Conservation (phyloP, 2,888 invertebrate genomes). For the Nephrotoma guestfalica region DNA sequence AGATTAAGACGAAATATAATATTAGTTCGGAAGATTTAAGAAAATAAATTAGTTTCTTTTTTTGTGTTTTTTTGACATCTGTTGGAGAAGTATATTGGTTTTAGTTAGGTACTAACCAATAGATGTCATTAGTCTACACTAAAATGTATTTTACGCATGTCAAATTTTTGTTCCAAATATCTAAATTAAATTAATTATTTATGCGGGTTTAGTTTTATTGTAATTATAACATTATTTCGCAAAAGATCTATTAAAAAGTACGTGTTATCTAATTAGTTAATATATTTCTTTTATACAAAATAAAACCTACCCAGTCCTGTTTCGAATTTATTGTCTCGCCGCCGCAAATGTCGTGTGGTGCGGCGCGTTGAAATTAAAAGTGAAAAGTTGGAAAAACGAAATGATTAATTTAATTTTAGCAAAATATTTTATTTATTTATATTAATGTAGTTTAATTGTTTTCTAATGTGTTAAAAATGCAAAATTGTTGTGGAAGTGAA, state of each 20-base stretch:
- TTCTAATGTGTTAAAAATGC: background rate
- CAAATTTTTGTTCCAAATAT: background rate
- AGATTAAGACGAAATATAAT: slow-evolving; percentile 90
- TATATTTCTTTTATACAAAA: background rate
- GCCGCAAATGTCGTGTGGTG: background rate
- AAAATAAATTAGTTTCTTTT: slow-evolving; percentile 25
- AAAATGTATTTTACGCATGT: background rate
- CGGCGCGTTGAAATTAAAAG: background rate
- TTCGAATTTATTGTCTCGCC: background rate
- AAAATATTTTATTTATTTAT: background rate
- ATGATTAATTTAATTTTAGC: background rate
- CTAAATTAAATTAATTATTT: background rate
- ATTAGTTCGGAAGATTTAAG: slow-evolving; percentile 43
- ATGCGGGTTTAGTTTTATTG: background rate
- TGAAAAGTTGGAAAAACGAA: background rate
- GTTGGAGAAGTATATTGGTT: background rate
- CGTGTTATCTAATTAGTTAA: background rate
- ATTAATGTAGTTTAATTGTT: background rate
- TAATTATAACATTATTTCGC: background rate
- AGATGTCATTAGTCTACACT: background rate
- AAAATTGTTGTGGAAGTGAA: background rate
- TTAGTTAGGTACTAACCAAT: background rate
- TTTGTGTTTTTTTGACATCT: background rate
- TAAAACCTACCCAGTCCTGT: background rate
- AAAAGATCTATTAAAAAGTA: background rate